phyloP scores from a whole-genome alignment of 1,140 invertebrate genomes.

The Dinothrombium tinctorium region DNA sequence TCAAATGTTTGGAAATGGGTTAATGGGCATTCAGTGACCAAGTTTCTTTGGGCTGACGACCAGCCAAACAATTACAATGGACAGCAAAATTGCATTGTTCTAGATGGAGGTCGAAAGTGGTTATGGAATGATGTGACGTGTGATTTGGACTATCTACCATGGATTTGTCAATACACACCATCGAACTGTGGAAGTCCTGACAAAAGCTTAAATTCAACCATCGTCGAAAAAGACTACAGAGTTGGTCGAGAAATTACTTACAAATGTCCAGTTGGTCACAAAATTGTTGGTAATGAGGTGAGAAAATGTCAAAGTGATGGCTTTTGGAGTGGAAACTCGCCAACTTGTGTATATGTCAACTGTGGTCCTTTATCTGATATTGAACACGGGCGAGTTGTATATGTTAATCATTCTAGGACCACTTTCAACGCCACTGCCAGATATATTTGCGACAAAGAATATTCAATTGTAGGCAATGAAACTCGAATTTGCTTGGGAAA shows the following conservation, averaged over 20 bases:
- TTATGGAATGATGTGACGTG: conserved; percentile 85
- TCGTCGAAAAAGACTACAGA: conserved; percentile 39
- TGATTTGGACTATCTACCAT: conserved; percentile 52
- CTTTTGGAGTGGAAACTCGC: conserved; percentile 35
- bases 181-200: conserved; percentile 62
- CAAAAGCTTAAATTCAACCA: conserved; percentile 52
- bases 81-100: conserved; percentile 72
- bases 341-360: conserved; percentile 39
- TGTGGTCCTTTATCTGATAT: conserved; percentile 43
- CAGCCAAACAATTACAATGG: conserved; percentile 88
- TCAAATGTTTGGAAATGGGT: conserved; percentile 10
- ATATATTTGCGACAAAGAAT: conserved; percentile 54
- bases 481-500: conserved; percentile 35
- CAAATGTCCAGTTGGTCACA: conserved; percentile 53
- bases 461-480: conserved; percentile 45
- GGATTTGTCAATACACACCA: conserved; percentile 62
- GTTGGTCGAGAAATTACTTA: conserved; percentile 46
- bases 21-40: conserved; percentile 6
- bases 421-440: conserved; percentile 46
- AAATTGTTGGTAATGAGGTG: conserved; percentile 41
- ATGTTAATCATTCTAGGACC: conserved; percentile 38
- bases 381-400: conserved; percentile 41
- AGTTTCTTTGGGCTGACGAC: conserved; percentile 57
- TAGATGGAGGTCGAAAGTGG: conserved; percentile 68
- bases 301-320: conserved; percentile 18